A percentile compares a stretch with the other conserved stretches of the same genome.
These are phyloP conservation scores for Prosapia bicincta DNA, from an alignment of 2,888 invertebrate species.

Conservation along the genomic window DNA sequence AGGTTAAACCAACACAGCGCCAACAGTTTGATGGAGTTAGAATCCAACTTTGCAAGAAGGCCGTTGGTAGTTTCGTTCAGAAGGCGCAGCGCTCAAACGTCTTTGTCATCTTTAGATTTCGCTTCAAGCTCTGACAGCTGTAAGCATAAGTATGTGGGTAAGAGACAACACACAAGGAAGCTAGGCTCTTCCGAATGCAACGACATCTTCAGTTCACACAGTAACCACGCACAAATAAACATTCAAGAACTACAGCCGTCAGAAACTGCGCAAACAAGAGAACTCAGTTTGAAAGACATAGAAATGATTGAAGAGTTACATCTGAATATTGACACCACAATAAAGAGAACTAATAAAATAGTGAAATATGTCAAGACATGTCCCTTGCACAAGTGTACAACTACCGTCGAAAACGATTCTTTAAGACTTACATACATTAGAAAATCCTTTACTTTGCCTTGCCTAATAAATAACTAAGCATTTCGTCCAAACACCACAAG, in stretches of 20 bases:
- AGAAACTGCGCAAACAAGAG: neutral
- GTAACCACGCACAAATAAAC: neutral
- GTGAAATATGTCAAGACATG: conserved; percentile 3
- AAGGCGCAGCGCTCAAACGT: conserved; percentile 27
- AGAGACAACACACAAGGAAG: neutral
- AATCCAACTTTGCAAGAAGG: conserved; percentile 32
- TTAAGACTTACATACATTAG: conserved; percentile 16
- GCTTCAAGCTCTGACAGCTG: conserved; percentile 4
- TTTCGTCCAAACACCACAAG: no score
- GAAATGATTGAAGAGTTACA: conserved; percentile 36
- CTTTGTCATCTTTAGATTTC: conserved; percentile 12
- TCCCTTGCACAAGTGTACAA: conserved; percentile 10
- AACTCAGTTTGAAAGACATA: conserved; percentile 35
- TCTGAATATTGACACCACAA: conserved; percentile 30
- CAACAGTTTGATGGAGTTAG: conserved; percentile 28
- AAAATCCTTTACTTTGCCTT: conserved; percentile 33
- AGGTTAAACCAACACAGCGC: conserved; percentile 33
- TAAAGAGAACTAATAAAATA: conserved; percentile 4
- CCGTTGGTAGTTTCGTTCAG: conserved; percentile 38
- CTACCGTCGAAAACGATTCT: neutral
- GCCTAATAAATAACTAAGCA: no score
- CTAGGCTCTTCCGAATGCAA: neutral
- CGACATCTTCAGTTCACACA: neutral
- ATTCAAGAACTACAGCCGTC: neutral
- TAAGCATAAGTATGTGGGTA: neutral